Conservation (phyloP, 2,797 vertebrate genomes). For the Chloroceryle amazona region DNA sequence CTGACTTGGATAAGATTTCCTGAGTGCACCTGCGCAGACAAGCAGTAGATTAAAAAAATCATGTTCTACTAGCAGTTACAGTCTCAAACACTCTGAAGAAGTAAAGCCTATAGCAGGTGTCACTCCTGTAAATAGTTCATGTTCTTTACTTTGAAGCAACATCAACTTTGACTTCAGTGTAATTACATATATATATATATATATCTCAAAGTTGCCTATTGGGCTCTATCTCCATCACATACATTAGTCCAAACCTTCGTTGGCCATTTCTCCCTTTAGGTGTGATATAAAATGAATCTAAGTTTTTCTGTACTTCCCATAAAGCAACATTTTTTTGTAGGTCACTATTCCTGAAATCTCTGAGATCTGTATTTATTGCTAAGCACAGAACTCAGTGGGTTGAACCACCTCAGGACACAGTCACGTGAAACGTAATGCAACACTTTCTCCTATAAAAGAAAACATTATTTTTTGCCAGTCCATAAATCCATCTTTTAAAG, state of each 20-base stretch:
- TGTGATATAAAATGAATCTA: background rate
- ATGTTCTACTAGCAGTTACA: background rate
- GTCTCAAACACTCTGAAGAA: background rate
- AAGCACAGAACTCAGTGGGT: background rate
- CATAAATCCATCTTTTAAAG: constrained; percentile 56
- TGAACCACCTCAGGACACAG: background rate
- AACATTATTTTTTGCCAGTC: constrained; percentile 48
- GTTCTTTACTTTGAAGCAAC: background rate
- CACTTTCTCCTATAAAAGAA: constrained; percentile 45
- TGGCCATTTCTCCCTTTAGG: background rate
- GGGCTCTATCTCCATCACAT: rapidly evolving
- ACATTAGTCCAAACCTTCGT: background rate
- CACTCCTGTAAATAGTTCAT: background rate
- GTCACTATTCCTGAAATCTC: background rate
- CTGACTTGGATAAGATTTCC: background rate
- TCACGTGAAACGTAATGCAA: constrained; percentile 46
- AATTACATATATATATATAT: background rate
- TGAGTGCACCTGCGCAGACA: background rate
- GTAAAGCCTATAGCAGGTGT: background rate
- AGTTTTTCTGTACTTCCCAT: background rate
- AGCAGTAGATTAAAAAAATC: background rate
- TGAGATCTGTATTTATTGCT: background rate
- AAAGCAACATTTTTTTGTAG: background rate
- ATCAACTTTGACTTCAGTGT: background rate
- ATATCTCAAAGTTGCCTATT: background rate